These are phyloP conservation scores for Perca fluviatilis DNA, from an alignment of 2,113 vertebrate genomes.

Conservation along the genomic window DNA sequence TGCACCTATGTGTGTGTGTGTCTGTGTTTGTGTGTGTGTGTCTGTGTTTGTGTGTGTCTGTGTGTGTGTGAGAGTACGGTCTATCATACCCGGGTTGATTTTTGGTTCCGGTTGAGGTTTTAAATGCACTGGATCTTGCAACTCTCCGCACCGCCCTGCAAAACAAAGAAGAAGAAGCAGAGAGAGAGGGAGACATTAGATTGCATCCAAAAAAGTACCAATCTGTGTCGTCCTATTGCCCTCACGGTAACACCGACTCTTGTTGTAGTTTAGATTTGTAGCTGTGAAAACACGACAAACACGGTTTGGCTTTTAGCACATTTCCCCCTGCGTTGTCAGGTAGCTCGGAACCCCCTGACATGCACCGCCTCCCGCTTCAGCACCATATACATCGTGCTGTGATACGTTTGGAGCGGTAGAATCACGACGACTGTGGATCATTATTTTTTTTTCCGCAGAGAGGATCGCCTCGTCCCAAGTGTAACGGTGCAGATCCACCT, in stretches of 20 bases:
- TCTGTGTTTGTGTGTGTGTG: slow-evolving; percentile 27
- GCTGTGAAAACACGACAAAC: slow-evolving; percentile 69
- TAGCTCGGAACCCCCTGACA: neutral
- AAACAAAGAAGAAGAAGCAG: slow-evolving; percentile 23
- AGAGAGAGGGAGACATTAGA: slow-evolving; percentile 29
- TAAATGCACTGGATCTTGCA: slow-evolving; percentile 11
- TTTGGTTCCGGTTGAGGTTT: slow-evolving; percentile 20
- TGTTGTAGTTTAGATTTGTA: slow-evolving; percentile 50
- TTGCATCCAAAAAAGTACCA: neutral
- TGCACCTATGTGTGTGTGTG: slow-evolving; percentile 25
- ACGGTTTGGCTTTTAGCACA: slow-evolving; percentile 73
- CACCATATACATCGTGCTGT: neutral
- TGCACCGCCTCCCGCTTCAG: slow-evolving; percentile 14
- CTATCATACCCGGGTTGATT: slow-evolving; percentile 38
- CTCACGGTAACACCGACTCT: neutral
- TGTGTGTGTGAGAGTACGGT: neutral
- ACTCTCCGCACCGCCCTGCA: slow-evolving; percentile 55
- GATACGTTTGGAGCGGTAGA: slow-evolving; percentile 5
- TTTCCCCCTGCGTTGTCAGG: slow-evolving; percentile 25
- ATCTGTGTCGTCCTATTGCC: slow-evolving; percentile 17
- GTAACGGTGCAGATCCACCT: neutral
- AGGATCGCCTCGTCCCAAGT: neutral
- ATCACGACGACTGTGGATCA: slow-evolving; percentile 36
- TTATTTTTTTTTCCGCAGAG: slow-evolving; percentile 6
- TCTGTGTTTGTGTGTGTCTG: slow-evolving; percentile 28